phyloP scores from a whole-genome alignment of 2,797 vertebrate genomes.

The Acrocephalus scirpaceus region DNA sequence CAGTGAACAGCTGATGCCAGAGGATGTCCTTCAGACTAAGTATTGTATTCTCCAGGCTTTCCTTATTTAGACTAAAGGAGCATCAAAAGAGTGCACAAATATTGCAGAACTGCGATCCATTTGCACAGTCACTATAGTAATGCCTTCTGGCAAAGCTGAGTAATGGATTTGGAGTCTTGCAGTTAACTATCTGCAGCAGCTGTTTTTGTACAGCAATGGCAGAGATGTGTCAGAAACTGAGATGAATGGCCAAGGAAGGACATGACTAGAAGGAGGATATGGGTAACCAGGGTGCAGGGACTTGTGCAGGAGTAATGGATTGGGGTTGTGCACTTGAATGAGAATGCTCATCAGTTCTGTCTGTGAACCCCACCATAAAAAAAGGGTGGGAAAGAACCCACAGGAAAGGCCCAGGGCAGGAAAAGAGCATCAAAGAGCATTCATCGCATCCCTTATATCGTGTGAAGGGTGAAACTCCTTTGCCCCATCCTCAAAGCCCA shows the following conservation, averaged over 20 bases:
- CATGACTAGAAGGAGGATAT: not conserved
- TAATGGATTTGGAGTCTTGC: not conserved
- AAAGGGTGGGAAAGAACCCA: not conserved
- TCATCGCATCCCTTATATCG: not conserved
- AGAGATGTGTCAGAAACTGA: not conserved
- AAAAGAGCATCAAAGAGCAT: not conserved
- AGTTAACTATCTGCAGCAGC: not conserved
- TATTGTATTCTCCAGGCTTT: not conserved
- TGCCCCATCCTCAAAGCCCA: not conserved
- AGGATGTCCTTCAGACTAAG: not conserved
- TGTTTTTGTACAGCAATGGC: not conserved
- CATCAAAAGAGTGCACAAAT: not conserved
- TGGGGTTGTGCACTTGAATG: not conserved
- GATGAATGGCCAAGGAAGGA: not conserved
- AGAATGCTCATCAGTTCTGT: not conserved
- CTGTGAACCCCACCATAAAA: not conserved
- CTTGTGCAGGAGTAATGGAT: not conserved
- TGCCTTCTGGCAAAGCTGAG: not conserved
- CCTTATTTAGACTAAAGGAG: not conserved
- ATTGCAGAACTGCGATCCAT: not conserved
- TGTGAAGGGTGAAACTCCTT: not conserved
- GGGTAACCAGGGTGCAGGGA: not conserved
- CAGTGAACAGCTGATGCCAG: not conserved
- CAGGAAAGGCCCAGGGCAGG: not conserved
- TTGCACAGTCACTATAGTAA: not conserved